Evolutionary conservation across 2,888 invertebrate genomes (phyloP).

Genomic region (Limnephilus auricula): DNA sequence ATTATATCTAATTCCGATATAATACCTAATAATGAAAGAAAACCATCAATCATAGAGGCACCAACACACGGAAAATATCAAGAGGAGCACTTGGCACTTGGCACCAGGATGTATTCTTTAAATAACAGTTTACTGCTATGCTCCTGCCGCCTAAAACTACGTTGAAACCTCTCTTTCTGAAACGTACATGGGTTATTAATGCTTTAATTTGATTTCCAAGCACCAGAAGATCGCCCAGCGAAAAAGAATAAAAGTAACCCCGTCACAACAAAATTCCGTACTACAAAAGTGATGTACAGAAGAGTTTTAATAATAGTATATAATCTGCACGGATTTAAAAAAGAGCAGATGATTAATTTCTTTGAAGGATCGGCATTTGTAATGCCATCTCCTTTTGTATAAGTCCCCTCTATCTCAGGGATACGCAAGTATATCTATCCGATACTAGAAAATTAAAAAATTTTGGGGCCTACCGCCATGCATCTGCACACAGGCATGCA

Average conservation of each 20-base stretch:
- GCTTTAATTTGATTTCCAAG: background rate
- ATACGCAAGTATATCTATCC: no score
- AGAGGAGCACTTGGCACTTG: background rate
- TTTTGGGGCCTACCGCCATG: no score
- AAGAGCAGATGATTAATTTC: background rate
- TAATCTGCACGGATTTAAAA: no score
- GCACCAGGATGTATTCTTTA: background rate
- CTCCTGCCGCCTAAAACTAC: background rate
- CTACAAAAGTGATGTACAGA: background rate
- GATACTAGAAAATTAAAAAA: no score
- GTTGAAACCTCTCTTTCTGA: background rate
- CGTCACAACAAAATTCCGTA: background rate
- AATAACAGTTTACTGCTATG: background rate
- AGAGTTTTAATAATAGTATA: background rate
- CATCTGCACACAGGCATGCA: no score
- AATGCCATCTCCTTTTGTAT: no score
- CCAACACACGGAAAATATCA: background rate
- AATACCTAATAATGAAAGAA: background rate
- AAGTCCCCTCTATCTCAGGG: no score
- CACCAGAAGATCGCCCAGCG: background rate
- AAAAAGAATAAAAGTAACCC: background rate
- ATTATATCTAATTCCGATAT: background rate
- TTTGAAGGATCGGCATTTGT: background rate
- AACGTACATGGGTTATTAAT: background rate
- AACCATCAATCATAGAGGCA: background rate